These are phyloP conservation scores for Cryptocheilus praepositus DNA, from an alignment of 2,888 invertebrate species.

Conservation along the genomic window DNA sequence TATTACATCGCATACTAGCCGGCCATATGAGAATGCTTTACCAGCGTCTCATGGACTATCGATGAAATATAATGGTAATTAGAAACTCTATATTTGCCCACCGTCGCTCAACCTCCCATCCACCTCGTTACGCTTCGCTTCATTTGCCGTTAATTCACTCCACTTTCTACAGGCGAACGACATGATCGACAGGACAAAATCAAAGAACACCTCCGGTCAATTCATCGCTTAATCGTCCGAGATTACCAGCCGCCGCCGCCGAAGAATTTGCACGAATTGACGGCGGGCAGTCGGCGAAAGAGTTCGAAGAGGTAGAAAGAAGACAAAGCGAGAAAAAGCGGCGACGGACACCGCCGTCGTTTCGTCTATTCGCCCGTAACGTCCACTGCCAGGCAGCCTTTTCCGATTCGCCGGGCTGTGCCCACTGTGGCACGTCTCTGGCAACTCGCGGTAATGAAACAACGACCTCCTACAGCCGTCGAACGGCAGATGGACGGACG, in stretches of 20 bases:
- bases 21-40: too few relatives aligned
- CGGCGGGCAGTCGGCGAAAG: background rate
- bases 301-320: background rate
- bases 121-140: constrained; percentile 6
- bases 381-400: too few relatives aligned
- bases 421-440: constrained; percentile 42
- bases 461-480: constrained; percentile 38
- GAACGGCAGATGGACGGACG: constrained; percentile 44
- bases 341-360: too few relatives aligned
- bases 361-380: too few relatives aligned
- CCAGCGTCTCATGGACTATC: background rate
- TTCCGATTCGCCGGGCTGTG: too few relatives aligned
- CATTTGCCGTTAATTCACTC: background rate
- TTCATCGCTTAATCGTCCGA: too few relatives aligned
- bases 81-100: background rate
- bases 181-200: too few relatives aligned
- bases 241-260: too few relatives aligned
- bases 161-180: background rate
- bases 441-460: constrained; percentile 50
- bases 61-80: constrained; percentile 1
- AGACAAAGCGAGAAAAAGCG: background rate
- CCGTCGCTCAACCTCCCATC: background rate
- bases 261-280: background rate
- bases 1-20: too few relatives aligned
- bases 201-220: too few relatives aligned